A percentile compares a stretch with the other conserved stretches of the same genome.
Conservation (phyloP, 2,797 vertebrate species). For the Kryptolebias ocellatus region DNA sequence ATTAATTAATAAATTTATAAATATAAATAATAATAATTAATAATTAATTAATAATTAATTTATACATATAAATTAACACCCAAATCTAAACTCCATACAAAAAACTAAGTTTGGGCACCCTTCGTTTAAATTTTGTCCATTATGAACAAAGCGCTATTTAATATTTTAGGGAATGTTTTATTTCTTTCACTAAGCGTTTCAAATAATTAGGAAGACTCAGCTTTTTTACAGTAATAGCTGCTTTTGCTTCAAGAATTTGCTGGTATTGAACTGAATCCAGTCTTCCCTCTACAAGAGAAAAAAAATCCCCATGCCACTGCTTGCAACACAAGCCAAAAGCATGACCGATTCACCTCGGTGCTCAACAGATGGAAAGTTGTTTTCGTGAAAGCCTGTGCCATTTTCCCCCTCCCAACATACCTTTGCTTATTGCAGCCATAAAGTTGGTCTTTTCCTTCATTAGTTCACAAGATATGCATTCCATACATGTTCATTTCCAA, state of each 20-base stretch:
- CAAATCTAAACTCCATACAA: no score
- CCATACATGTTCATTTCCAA: neutral
- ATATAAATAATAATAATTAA: no score
- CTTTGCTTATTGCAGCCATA: neutral
- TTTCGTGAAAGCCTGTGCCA: neutral
- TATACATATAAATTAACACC: no score
- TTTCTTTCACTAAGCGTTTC: no score
- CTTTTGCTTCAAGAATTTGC: neutral
- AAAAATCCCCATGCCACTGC: neutral
- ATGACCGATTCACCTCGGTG: neutral
- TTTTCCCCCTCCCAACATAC: neutral
- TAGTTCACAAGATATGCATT: neutral
- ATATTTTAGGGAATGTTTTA: no score
- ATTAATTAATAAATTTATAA: no score
- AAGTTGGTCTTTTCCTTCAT: neutral
- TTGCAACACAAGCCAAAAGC: neutral
- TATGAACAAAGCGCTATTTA: no score
- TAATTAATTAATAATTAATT: no score
- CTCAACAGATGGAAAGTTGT: neutral
- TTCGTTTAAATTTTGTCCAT: no score
- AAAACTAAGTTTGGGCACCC: no score
- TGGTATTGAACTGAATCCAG: conserved; percentile 5
- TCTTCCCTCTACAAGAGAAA: neutral
- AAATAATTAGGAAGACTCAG: no score
- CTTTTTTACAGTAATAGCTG: no score